Evolutionary conservation across 2,888 invertebrate species (phyloP).

Genomic region (Diaphora mendica): DNA sequence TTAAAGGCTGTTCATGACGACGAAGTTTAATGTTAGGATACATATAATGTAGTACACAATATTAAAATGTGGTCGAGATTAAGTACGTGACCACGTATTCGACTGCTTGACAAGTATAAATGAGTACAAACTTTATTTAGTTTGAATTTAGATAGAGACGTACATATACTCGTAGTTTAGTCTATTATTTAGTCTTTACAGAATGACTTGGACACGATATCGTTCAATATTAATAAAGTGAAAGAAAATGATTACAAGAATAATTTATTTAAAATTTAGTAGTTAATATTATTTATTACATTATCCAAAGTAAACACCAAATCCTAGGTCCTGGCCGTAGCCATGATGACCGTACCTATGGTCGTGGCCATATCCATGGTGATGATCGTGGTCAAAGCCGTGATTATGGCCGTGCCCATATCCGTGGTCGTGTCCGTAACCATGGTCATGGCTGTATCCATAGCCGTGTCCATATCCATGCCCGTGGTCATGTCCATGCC

Average conservation of each 20-base stretch:
- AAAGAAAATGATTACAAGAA: neutral
- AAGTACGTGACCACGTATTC: no score
- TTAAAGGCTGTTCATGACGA: no score
- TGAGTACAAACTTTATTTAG: no score
- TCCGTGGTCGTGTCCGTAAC: neutral
- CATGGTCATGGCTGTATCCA: neutral
- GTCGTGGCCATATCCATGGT: neutral
- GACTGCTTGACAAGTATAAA: no score
- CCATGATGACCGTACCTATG: neutral
- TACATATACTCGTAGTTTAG: no score
- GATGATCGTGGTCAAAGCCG: neutral
- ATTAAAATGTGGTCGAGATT: no score
- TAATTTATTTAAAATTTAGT: neutral
- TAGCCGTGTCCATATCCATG: neutral
- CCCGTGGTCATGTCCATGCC: neutral
- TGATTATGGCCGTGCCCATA: neutral
- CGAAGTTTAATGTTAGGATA: no score
- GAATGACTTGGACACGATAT: neutral
- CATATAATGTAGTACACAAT: no score
- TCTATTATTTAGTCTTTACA: neutral
- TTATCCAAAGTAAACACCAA: neutral
- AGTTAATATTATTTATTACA: neutral
- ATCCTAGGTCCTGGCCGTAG: neutral
- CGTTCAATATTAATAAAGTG: neutral
- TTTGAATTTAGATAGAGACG: no score